Base-by-base conservation (phyloP, 2,888 invertebrate genomes). In the Cerceris ruficornis region DNA sequence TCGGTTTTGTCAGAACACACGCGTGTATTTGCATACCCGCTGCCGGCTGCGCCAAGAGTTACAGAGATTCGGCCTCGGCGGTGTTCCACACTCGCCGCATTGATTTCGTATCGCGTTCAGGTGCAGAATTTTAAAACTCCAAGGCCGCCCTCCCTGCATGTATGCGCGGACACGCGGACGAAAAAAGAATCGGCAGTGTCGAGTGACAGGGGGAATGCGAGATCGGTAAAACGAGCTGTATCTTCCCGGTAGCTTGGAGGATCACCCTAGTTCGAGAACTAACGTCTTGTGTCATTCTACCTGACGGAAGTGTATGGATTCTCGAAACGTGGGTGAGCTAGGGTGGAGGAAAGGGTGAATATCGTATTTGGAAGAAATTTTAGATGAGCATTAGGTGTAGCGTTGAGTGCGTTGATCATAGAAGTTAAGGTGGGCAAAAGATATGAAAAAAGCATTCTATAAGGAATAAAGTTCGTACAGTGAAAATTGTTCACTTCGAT, bases 91-190 rank as follows among this genome's bases (percentile, higher is more conserved):
- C 74, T 77, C 77, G 28, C 28, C 67, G 84, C 87, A 88, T 90
- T 89, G 89, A 89, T 90, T 90, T 88, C 84, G 85, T 87, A 88
- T 89, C 85, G 81, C 79, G 82, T 87, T 85, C 82, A 64, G 75
- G 82, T 66, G 62, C 60, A 81, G 85, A 90, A 89, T 89, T 87
- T 84, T 85, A 84, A 85, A 90, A 88, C 88, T 89, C 85, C 85
- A 82, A 78, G 81, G 87, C 84, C 80, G 72, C 88, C 89, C 57
- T 74, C 68, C 67, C 75, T 84, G 43, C 52, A 50, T 13, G 60
- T 52, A 75, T 83, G 13, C 61, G 57, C 52, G 49, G 41, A 52
- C 13, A 39, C 41, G 42, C 59, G 42, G 6, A 15, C 69, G 58
- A 8, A 55, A 55, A n/a, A 74, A 59, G 79, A 66, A 67, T 65